phyloP scores from a whole-genome alignment of 2,113 vertebrate genomes.

The Motacilla alba region DNA sequence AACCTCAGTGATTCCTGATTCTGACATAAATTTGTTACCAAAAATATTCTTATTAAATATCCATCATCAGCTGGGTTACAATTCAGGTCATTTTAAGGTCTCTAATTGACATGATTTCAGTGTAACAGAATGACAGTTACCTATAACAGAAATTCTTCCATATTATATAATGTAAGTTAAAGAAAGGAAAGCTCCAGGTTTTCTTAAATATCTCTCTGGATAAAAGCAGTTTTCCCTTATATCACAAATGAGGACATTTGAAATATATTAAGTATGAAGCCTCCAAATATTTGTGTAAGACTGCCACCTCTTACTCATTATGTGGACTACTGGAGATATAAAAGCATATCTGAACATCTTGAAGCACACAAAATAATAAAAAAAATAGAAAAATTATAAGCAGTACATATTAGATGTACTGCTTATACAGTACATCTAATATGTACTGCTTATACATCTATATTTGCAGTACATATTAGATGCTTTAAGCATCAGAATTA shows the following conservation, averaged over 20 bases:
- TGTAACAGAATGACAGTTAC: neutral
- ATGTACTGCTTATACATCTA: too few species aligned
- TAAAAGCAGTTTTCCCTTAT: neutral
- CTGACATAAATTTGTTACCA: neutral
- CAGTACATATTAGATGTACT: neutral
- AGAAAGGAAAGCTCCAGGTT: neutral
- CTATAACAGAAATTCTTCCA: neutral
- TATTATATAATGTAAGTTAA: neutral
- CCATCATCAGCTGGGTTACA: neutral
- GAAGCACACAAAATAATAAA: neutral
- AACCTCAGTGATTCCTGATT: neutral
- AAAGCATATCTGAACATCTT: neutral
- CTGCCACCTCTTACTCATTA: neutral
- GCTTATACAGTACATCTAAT: too few species aligned
- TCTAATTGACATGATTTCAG: neutral
- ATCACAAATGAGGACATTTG: neutral
- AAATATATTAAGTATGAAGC: neutral
- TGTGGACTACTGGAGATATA: neutral
- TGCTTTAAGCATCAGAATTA: neutral
- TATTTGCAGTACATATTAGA: neutral
- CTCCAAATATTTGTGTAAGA: neutral
- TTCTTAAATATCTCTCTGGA: neutral
- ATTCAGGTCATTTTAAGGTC: neutral
- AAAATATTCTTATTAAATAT: conserved; percentile 15
- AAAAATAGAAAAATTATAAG: neutral